Evolutionary conservation across 2,888 invertebrate genomes (phyloP).

Genomic region (Drosophila peninsularis): DNA sequence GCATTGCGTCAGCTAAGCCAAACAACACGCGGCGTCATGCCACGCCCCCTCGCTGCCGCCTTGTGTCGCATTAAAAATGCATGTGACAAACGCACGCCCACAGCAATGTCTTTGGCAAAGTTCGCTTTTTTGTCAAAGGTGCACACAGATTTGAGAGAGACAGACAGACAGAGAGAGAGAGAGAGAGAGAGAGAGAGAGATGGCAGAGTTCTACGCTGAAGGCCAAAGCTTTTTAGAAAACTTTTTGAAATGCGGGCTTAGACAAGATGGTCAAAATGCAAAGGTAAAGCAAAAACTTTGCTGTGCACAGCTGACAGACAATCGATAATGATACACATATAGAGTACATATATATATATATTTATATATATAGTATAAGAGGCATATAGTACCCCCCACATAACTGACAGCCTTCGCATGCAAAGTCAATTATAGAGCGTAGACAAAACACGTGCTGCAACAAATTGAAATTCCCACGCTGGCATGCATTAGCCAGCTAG

Average conservation of each 20-base stretch:
- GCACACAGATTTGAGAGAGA: constrained; percentile 29
- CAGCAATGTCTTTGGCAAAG: constrained; percentile 14
- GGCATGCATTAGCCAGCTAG: constrained; percentile 17
- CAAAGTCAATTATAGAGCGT: constrained; percentile 58
- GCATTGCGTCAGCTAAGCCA: constrained; percentile 64
- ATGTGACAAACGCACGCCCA: constrained; percentile 48
- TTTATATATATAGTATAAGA: neutral
- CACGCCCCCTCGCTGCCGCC: constrained; percentile 1
- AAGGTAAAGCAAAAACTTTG: constrained; percentile 29
- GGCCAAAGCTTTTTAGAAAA: constrained; percentile 57
- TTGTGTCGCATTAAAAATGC: constrained; percentile 71
- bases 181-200: neutral
- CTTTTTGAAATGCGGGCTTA: constrained; percentile 58
- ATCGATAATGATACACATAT: constrained; percentile 52
- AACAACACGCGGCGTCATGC: constrained; percentile 29
- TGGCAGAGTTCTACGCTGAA: constrained; percentile 26
- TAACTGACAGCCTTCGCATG: constrained; percentile 32
- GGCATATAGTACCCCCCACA: too few species aligned
- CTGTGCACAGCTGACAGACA: constrained; percentile 19
- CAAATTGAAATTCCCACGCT: constrained; percentile 69
- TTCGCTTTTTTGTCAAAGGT: constrained; percentile 29
- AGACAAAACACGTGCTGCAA: constrained; percentile 53
- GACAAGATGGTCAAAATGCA: constrained; percentile 58
- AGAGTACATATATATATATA: neutral
- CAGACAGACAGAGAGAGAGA: neutral